Base-by-base conservation (phyloP, 2,113 vertebrate genomes). In the Oreochromis niloticus region DNA sequence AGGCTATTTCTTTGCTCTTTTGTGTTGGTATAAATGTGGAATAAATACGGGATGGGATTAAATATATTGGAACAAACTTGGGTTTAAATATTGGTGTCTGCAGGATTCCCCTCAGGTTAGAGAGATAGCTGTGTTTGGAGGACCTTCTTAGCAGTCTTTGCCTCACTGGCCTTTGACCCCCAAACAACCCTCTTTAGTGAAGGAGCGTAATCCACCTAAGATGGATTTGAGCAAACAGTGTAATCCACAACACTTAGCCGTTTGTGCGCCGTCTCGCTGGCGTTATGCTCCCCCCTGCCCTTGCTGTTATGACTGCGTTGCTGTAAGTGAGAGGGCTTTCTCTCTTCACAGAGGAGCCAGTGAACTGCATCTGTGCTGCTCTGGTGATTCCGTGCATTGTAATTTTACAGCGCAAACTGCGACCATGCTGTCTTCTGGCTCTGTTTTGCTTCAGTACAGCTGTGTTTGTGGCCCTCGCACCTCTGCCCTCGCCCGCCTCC, bases 221-320 rank as follows among this genome's bases (percentile, higher is more conserved):
- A 94, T 95, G 93, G 93, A 95, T 95, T 95, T 93, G 95, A 94
- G 94, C 94, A 94, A 96, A 95, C 92, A 93, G 89, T 94, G 92
- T 96, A 95, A 95, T 95, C 95, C 94, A 87, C 82, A 94, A 94
- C 90, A 90, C 93, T 93, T 85, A 46, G 94, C 79, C 56, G 43
- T 52, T 71, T 87, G 82, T 92, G 85, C 90, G 79, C 87, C 89
- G 68, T 86, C 90, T 90, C 87, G 55, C 55, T 78, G 59, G 13
- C 79, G 73, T 85, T 80, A 34, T 88, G 87, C 86, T 39, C 34
- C 19, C 61, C 34, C 61, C 34, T n/a, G 80, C 68, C 75, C 81
- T 68, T 61, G 82, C 87, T 61, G 91, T 78, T 86, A 27, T 54
- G 61, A 56, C 88, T 82, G 79, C 10, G 1, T 7, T 82, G 84